Evolutionary conservation across 1,140 invertebrate genomes (phyloP).

Genomic region (Geopemphigus sp.): DNA sequence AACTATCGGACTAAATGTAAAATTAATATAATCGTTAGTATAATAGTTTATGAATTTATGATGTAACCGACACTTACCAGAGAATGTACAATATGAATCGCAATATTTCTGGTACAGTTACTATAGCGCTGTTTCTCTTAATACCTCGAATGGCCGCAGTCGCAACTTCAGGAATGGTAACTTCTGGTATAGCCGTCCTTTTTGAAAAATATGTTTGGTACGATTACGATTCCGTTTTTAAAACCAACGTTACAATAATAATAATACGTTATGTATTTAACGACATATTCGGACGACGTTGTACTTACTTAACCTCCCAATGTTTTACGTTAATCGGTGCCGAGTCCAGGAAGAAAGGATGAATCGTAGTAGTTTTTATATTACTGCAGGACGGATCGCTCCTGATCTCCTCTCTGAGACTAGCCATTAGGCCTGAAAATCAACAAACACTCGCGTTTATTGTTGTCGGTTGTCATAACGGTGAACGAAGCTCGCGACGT

Average conservation of each 20-base stretch:
- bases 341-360: constrained; percentile 54
- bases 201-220: background rate
- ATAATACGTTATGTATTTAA: background rate
- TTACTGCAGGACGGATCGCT: constrained; percentile 48
- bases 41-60: too few relatives aligned
- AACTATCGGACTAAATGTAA: too few relatives aligned
- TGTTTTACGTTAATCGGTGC: constrained; percentile 52
- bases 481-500: too few relatives aligned
- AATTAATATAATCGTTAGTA: too few relatives aligned
- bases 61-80: background rate
- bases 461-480: too few relatives aligned
- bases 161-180: constrained; percentile 52
- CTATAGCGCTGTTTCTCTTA: constrained; percentile 51
- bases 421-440: constrained; percentile 53
- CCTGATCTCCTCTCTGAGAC: constrained; percentile 53
- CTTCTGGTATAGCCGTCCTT: constrained; percentile 52
- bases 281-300: background rate
- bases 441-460: too few relatives aligned
- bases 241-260: too few relatives aligned
- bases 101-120: constrained; percentile 52
- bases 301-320: constrained; percentile 53
- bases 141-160: constrained; percentile 50
- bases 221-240: too few relatives aligned
- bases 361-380: constrained; percentile 52
- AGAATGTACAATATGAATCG: constrained; percentile 6